Evolutionary conservation across 2,113 vertebrate genomes (phyloP).

Genomic region (Chamaetylas fuelleborni): DNA sequence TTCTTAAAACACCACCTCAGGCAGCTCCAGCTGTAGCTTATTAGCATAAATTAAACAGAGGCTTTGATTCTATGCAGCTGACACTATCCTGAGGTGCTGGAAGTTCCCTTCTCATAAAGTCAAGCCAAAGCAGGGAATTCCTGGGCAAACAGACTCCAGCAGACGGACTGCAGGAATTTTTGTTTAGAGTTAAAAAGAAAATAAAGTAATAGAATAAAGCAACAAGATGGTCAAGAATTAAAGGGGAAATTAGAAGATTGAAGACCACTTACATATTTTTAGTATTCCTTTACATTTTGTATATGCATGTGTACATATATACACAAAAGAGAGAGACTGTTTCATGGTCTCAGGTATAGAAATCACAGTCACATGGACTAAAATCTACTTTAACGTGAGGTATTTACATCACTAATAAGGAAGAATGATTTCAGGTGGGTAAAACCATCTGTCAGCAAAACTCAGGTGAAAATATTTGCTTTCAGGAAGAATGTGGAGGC

Average conservation of each 20-base stretch:
- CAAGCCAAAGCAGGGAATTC: neutral
- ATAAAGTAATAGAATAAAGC: neutral
- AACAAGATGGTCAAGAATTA: neutral
- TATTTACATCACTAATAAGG: neutral
- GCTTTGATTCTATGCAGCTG: neutral
- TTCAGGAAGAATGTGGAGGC: neutral
- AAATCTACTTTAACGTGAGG: neutral
- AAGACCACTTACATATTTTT: neutral
- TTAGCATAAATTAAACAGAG: neutral
- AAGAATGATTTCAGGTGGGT: neutral
- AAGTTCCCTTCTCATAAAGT: neutral
- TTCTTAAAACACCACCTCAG: neutral
- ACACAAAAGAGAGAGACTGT: neutral
- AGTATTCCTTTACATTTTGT: neutral
- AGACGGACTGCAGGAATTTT: neutral
- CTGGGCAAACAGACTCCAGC: neutral
- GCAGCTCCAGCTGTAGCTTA: neutral
- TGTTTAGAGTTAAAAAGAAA: neutral
- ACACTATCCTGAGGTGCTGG: neutral
- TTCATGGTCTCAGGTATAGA: neutral
- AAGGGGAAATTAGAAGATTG: neutral
- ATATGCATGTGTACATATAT: too few relatives aligned
- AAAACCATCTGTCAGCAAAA: neutral
- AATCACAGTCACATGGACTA: neutral
- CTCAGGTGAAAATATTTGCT: neutral